A percentile compares a stretch with the other conserved stretches of the same genome.
Conservation (phyloP, 1,140 invertebrate genomes). For the Drosophila santomea region DNA sequence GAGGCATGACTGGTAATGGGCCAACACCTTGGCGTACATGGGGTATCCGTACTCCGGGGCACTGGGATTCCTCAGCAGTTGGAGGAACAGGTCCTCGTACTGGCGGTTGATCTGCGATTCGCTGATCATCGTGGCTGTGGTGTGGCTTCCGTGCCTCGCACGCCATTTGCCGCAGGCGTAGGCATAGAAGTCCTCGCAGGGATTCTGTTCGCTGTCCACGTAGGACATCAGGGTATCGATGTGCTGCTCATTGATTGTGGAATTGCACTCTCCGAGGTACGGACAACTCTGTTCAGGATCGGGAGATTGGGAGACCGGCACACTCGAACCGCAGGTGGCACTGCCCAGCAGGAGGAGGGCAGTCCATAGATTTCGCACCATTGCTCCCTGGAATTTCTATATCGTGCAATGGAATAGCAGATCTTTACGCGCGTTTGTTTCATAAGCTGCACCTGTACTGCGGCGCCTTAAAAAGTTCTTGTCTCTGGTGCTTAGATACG, state of each 20-base stretch:
- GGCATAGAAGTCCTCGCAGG: slow-evolving; percentile 95
- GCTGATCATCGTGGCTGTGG: slow-evolving; percentile 58
- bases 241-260: slow-evolving; percentile 46
- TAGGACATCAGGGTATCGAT: slow-evolving; percentile 84
- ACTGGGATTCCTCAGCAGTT: slow-evolving; percentile 3
- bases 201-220: slow-evolving; percentile 91
- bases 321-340: slow-evolving; percentile 10
- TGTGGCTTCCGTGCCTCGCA: slow-evolving; percentile 29
- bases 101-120: slow-evolving; percentile 44
- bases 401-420: neutral
- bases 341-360: slow-evolving; percentile 11
- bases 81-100: slow-evolving; percentile 46
- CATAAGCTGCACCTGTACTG: neutral
- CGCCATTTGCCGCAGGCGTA: slow-evolving; percentile 95
- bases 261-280: slow-evolving; percentile 29
- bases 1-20: slow-evolving; percentile 54
- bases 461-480: slow-evolving; percentile 19
- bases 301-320: neutral
- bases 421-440: neutral
- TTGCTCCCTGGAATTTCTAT: neutral
- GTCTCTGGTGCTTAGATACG: slow-evolving; percentile 33
- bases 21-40: slow-evolving; percentile 50
- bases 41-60: slow-evolving; percentile 31
- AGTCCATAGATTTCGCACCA: slow-evolving; percentile 8
- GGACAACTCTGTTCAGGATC: slow-evolving; percentile 41